These are phyloP conservation scores for Lepetodrilus schrolli DNA, from an alignment of 2,888 invertebrate genomes.

Conservation along the genomic window DNA sequence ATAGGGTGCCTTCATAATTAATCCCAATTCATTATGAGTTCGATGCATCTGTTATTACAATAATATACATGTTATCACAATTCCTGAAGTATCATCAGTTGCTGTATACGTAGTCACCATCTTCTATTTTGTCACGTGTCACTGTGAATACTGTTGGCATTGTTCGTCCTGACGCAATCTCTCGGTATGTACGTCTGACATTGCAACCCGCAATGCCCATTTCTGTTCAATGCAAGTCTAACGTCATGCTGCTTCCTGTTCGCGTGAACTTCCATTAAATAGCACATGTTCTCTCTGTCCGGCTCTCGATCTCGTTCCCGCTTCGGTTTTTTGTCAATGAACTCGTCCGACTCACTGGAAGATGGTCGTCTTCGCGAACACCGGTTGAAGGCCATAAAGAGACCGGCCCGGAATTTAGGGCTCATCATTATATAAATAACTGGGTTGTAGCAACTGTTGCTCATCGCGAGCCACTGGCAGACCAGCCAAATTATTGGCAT, in stretches of 20 bases:
- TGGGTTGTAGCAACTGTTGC: conserved; percentile 58
- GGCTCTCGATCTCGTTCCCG: background rate
- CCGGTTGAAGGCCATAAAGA: conserved; percentile 46
- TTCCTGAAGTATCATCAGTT: too few species aligned
- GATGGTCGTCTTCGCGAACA: conserved; percentile 42
- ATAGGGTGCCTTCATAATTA: too few species aligned
- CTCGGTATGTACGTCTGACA: conserved; percentile 3
- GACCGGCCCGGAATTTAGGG: conserved; percentile 55
- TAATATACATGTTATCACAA: too few species aligned
- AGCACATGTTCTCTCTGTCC: background rate
- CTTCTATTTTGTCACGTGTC: too few species aligned
- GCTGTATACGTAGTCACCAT: too few species aligned
- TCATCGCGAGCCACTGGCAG: conserved; percentile 60
- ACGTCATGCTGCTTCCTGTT: background rate
- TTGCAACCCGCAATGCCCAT: background rate
- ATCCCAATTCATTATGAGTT: too few species aligned
- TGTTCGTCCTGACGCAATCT: background rate
- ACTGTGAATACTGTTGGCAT: conserved; percentile 29
- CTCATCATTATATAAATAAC: conserved; percentile 60
- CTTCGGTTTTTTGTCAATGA: conserved; percentile 37
- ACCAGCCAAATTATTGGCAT: conserved; percentile 54
- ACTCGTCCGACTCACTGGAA: conserved; percentile 45
- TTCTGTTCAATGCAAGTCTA: background rate
- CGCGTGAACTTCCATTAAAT: background rate
- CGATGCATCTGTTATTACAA: too few species aligned